Base-by-base conservation (phyloP, 2,888 invertebrate genomes). In the Lagria hirta region DNA sequence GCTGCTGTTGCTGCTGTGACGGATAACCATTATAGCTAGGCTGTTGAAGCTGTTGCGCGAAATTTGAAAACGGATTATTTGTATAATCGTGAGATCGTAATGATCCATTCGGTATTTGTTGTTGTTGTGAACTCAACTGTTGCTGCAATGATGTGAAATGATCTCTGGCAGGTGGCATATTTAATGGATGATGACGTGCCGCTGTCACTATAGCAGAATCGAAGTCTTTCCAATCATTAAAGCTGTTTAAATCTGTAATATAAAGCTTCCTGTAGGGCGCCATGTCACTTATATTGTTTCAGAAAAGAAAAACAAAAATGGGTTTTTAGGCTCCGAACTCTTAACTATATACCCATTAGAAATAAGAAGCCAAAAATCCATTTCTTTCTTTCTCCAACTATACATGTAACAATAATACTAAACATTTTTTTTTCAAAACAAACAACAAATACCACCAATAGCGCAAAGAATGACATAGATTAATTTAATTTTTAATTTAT, bases 131-230 rank as follows among this genome's bases (percentile, higher is more conserved):
- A 66, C 51, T 69, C 58, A 62, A 32, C 36, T 54, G 57, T 47
- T 54, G 52, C 37, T 44, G 44, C 23, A 38, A 48, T 35, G 51
- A 49, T 43, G 47, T 40, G 48, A 51, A 56, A 42, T 65, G 66
- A 33, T 70, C 69, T 50, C 70, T 69, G 34, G 65, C 65, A 43
- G 70, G 73, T 43, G 72, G 54, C 51, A 66, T 55, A 55, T 64
- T 68, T 51, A 69, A 48, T 60, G 73, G 73, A 64, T 73, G 75
- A 68, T 74, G 76, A 51, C 82, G 81, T 50, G 82, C 84, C 51
- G 82, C 86, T 49, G 85, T 84, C 70, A 91, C 82, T 60, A 95
- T 94, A 55, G 94, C 94, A 45, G 95, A 93, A 77, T 96, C 95
- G 78, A 94, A 82, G 55, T 88, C 82, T 60, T 91, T 88, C 91